A percentile compares a stretch with the other conserved stretches of the same genome.
Conservation (phyloP, 2,797 vertebrate genomes). For the Lutra lutra region DNA sequence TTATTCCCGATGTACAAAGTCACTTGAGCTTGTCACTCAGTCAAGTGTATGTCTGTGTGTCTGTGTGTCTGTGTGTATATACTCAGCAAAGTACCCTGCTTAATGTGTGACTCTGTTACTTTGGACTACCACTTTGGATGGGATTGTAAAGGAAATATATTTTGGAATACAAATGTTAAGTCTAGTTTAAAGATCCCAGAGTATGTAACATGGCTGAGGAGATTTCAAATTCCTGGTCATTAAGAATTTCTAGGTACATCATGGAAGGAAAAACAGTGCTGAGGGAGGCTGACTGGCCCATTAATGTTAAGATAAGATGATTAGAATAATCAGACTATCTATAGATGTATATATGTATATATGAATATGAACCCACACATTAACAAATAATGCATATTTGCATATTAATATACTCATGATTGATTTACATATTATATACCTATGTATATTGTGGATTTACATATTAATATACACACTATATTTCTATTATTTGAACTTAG, state of each 20-base stretch:
- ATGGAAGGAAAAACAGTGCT: neutral
- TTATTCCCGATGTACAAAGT: neutral
- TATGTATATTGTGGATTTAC: neutral
- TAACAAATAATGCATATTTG: neutral
- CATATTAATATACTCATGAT: neutral
- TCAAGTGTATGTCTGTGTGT: no score
- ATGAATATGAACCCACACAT: neutral
- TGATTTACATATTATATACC: neutral
- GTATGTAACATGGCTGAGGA: neutral
- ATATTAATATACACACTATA: neutral
- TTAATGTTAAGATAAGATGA: neutral
- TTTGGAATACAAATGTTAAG: conserved; percentile 12
- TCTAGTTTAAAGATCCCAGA: neutral
- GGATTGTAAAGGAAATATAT: neutral
- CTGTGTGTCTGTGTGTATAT: neutral
- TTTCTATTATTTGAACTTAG: conserved; percentile 24
- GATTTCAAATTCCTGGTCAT: neutral
- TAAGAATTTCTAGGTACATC: neutral
- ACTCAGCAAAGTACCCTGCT: neutral
- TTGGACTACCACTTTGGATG: neutral
- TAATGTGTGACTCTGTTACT: neutral
- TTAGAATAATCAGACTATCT: neutral
- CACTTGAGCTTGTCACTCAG: fast-evolving
- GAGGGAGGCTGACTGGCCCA: neutral
- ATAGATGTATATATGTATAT: neutral